These are phyloP conservation scores for Dolichoris vasculosae DNA, from an alignment of 1,140 invertebrate genomes.

Conservation along the genomic window DNA sequence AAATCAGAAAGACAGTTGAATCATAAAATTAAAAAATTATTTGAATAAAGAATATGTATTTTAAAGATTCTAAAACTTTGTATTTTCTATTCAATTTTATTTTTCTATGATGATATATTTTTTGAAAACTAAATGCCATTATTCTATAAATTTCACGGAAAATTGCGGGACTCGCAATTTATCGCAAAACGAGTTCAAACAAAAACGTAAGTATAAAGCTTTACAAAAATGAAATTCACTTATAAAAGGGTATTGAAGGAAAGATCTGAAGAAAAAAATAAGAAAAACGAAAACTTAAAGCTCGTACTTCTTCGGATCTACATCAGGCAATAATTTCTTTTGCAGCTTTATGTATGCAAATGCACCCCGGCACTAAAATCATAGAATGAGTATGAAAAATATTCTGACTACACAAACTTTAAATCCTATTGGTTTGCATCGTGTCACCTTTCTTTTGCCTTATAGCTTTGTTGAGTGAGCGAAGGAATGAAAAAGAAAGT, in stretches of 20 bases:
- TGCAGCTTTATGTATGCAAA: constrained; percentile 8
- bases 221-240: background rate
- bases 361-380: background rate
- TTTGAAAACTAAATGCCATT: background rate
- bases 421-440: constrained; percentile 48
- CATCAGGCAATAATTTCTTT: constrained; percentile 44
- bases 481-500: background rate
- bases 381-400: constrained; percentile 2
- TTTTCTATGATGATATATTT: background rate
- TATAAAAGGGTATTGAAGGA: constrained; percentile 9
- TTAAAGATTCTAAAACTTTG: too few species aligned
- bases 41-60: too few species aligned
- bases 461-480: background rate
- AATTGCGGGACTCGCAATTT: background rate
- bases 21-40: too few species aligned
- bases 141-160: background rate
- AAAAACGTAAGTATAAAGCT: background rate
- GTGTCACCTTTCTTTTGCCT: background rate
- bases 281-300: background rate
- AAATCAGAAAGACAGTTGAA: too few species aligned
- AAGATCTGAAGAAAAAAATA: constrained; percentile 1
- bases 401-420: constrained; percentile 15
- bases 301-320: background rate
- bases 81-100: too few species aligned
- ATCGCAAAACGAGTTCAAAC: background rate